A percentile compares a stretch with the other conserved stretches of the same genome.
Evolutionary conservation across 1,140 invertebrate species (phyloP).

Genomic region (Euura lappo): DNA sequence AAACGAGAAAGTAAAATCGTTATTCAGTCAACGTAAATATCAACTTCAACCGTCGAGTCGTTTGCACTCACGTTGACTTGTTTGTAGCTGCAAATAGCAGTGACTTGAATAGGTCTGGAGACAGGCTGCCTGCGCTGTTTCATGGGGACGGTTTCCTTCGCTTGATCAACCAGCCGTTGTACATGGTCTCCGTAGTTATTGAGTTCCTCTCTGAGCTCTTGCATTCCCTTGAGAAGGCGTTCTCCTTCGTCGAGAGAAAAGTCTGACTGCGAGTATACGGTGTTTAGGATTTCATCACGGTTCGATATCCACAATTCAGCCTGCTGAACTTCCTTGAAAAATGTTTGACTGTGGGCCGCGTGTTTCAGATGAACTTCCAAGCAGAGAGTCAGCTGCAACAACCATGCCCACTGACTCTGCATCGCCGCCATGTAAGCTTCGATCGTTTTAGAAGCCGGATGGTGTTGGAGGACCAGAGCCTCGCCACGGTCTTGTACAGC

Average conservation of each 20-base stretch:
- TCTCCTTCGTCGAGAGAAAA: conserved; percentile 95
- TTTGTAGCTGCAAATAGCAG: conserved; percentile 92
- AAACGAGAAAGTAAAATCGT: conserved; percentile 31
- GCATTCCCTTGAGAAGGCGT: conserved; percentile 89
- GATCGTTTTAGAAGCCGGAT: conserved; percentile 94
- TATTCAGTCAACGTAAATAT: conserved; percentile 3
- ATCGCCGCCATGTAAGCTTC: conserved; percentile 94
- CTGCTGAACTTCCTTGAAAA: conserved; percentile 88
- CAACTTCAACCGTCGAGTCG: background rate
- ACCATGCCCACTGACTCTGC: conserved; percentile 98
- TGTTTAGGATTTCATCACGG: conserved; percentile 91
- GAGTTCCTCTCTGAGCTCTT: conserved; percentile 90
- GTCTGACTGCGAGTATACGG: conserved; percentile 90
- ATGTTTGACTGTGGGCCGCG: conserved; percentile 88
- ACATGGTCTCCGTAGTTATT: conserved; percentile 86
- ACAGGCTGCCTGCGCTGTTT: conserved; percentile 88
- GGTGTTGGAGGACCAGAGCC: conserved; percentile 89
- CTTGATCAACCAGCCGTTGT: conserved; percentile 77
- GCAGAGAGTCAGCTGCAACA: conserved; percentile 93
- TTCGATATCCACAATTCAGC: conserved; percentile 92
- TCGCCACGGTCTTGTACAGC: conserved; percentile 95
- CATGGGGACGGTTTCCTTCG: conserved; percentile 87
- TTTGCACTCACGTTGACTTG: conserved; percentile 76
- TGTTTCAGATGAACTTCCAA: conserved; percentile 94
- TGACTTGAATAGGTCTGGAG: conserved; percentile 80